These are phyloP conservation scores for Andrena chrysosceles DNA, from an alignment of 2,888 invertebrate species.

Conservation along the genomic window DNA sequence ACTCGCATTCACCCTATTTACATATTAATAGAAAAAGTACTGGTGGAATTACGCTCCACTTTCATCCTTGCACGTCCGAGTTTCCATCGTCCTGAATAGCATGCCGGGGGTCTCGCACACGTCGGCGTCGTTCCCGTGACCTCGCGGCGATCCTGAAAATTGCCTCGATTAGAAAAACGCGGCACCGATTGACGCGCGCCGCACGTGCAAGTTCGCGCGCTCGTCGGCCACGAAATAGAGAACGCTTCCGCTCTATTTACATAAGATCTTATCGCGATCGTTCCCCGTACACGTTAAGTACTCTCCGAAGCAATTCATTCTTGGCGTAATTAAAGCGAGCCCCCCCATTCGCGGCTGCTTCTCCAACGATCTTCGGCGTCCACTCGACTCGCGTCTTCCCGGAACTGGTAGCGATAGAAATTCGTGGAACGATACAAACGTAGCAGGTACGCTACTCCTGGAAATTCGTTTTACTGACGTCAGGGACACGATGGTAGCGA, in stretches of 20 bases:
- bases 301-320: constrained; percentile 33
- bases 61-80: background rate
- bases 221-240: constrained; percentile 26
- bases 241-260: constrained; percentile 58
- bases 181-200: constrained; percentile 32
- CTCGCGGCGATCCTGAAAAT: constrained; percentile 54
- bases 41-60: constrained; percentile 20
- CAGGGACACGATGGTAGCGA: no score
- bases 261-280: constrained; percentile 22
- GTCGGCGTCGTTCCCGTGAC: constrained; percentile 35
- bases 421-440: no score
- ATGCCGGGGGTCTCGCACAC: constrained; percentile 35
- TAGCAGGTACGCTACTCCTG: no score
- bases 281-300: constrained; percentile 6
- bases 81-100: constrained; percentile 33
- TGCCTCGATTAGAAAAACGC: constrained; percentile 57
- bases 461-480: no score
- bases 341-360: background rate
- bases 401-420: background rate
- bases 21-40: constrained; percentile 24
- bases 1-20: background rate
- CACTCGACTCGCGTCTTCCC: constrained; percentile 16
- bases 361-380: constrained; percentile 16
- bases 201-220: constrained; percentile 39
- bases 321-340: constrained; percentile 51